Base-by-base conservation (phyloP, 2,888 invertebrate genomes). In the Trichogramma dendrolimi region DNA sequence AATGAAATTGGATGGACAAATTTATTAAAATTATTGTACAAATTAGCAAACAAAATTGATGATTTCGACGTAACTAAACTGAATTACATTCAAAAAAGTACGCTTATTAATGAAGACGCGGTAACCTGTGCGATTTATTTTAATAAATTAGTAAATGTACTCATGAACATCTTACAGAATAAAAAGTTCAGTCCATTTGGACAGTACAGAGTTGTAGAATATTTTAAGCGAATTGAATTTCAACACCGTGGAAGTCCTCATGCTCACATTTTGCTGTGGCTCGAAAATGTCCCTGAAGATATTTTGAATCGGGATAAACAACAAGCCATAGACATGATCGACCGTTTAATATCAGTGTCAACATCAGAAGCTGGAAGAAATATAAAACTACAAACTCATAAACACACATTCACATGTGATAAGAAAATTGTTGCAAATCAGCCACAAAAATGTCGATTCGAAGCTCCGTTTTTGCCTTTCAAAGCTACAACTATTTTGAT, bases 191-290 rank as follows among this genome's bases (percentile, higher is more conserved):
- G 46, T 52, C 67, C 67, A 7, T 65, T 68, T n/a, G 60, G 62
- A 7, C 39, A 46, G 44, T 58, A 64, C 57, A 60, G 75, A 39
- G 67, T 77, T 76, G 76, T 42, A 72, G 71, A 73, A 67, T 68
- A 66, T 49, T 78, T 78, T 67, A 48, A 72, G 68, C 67, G 75
- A 4, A 75, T 78, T 65, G 75, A 79, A 67, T 79, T 80, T 57
- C 76, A 77, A 61, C 73, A 78, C 68, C 65, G 71, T 61, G 79
- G 76, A 65, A 78, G 77, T 62, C 77, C 78, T 0, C 75, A 74
- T 62, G 77, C 76, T 10, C 78, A 79, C 48, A 75, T 77, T 68
- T 70, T 79, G 46, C 4, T 79, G 65, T 80, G 79, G 79, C 69
- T 79, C 8, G 67, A 75, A 50, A 52, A 77, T 54, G 78, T 72